These are phyloP conservation scores for Agrotis segetum DNA, from an alignment of 2,888 invertebrate species.

Conservation along the genomic window DNA sequence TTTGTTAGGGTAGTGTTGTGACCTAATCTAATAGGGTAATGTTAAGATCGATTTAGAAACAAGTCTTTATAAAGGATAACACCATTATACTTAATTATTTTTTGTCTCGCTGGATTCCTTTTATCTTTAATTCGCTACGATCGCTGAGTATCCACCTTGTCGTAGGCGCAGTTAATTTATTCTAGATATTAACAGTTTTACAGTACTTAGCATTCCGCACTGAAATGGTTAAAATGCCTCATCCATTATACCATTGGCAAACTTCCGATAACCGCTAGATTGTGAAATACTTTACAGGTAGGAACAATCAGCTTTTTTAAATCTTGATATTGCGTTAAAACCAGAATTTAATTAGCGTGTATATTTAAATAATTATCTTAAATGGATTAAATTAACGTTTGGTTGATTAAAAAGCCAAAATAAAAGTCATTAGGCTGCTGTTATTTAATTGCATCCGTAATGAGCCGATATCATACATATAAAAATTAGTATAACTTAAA, in stretches of 20 bases:
- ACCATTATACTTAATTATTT: conserved; percentile 32
- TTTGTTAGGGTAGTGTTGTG: conserved; percentile 75
- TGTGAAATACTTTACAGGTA: not conserved
- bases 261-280: conserved; percentile 3
- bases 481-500: conserved; percentile 52
- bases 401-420: not conserved
- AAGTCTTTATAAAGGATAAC: conserved; percentile 30
- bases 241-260: conserved; percentile 10
- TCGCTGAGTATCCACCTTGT: conserved; percentile 38
- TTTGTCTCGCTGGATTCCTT: conserved; percentile 20
- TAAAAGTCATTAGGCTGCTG: not conserved
- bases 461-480: conserved; percentile 26
- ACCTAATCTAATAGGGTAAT: conserved; percentile 69
- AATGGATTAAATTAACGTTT: not conserved
- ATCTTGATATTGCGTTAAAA: not conserved
- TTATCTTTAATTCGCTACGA: conserved; percentile 43
- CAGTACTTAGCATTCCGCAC: conserved; percentile 27
- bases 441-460: conserved; percentile 14
- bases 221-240: conserved; percentile 37
- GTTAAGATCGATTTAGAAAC: conserved; percentile 64
- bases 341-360: not conserved
- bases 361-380: not conserved
- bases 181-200: conserved; percentile 51
- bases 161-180: conserved; percentile 43
- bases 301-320: not conserved